Evolutionary conservation across 2,113 vertebrate species (phyloP), one percentile per base, ranked within the genome.

Genomic region (Bubo scandiacus): DNA sequence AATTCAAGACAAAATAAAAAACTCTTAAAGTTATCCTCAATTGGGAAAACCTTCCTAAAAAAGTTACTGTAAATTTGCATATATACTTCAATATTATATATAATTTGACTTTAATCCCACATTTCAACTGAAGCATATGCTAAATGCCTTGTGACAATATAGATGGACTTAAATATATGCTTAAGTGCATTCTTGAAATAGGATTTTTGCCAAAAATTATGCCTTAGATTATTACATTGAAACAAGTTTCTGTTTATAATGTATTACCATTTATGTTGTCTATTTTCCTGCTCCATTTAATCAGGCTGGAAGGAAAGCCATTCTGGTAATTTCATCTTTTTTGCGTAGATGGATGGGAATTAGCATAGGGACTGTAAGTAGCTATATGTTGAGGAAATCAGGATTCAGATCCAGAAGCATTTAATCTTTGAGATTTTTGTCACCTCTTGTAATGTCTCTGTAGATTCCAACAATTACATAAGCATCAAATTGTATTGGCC

Each of bases 261-360:
- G 16, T 90, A 95, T 93, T 90, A 65, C 63, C 59, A 79, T 79
- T 92, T 93, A 67, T 74, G 72, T 62, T 95, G 80, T 74, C 90
- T 94, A 47, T 96, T 95, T 92, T 86, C 52, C 86, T 94, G 82
- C 82, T 92, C 75, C 86, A 81, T 96, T 97, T 96, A 94, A 92
- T 93, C 90, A 92, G 67, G 65, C 83, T 96, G 61, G 72, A 92
- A 92, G 42, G 65, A 86, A 94, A 96, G 55, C 42, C 71, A 65
- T 83, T 90, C 95, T 88, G 52, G 59, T 63, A 93, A 94, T 96
- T 96, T 95, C 72, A 79, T 88, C 55, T 90, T 93, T 92, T 95
- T 62, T 92, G 16, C 93, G 51, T 74, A 55, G 71, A 78, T 73
- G 86, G 49, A 91, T 80, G 82, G 71, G 75, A 96, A 88, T 82